These are phyloP conservation scores for Synanceia verrucosa DNA, from an alignment of 2,797 vertebrate species.

Conservation along the genomic window DNA sequence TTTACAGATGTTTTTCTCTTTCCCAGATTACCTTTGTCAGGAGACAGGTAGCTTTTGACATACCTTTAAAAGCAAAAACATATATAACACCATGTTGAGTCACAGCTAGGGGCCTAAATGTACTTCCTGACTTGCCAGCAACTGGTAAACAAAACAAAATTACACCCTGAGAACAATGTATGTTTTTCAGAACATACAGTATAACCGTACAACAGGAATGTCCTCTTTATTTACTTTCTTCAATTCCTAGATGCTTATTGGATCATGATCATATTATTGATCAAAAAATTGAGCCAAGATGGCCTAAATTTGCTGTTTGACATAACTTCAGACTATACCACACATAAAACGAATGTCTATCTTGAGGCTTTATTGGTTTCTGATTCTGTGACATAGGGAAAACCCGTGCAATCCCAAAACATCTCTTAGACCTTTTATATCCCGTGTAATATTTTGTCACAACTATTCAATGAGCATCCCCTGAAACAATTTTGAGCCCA, in stretches of 20 bases:
- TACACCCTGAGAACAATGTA: not conserved
- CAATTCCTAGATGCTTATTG: no score
- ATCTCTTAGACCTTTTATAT: not conserved
- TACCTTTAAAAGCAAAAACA: constrained; percentile 80
- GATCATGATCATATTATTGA: no score
- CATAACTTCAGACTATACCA: not conserved
- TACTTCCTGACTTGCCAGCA: not conserved
- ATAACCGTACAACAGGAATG: no score
- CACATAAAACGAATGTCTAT: not conserved
- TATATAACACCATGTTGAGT: not conserved
- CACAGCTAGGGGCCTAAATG: not conserved
- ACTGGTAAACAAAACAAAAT: not conserved
- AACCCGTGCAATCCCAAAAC: not conserved
- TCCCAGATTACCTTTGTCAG: constrained; percentile 91
- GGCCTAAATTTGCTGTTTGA: not conserved
- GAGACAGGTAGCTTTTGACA: constrained; percentile 94
- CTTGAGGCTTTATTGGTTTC: not conserved
- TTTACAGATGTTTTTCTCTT: constrained; percentile 96
- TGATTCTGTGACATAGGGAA: not conserved
- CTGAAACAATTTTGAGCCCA: no score
- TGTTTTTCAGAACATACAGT: not conserved
- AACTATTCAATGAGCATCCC: not conserved
- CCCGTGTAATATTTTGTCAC: no score
- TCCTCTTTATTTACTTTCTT: no score
- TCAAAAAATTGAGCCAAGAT: not conserved